Base-by-base conservation (phyloP, 2,113 vertebrate genomes). In the Felis chaus region DNA sequence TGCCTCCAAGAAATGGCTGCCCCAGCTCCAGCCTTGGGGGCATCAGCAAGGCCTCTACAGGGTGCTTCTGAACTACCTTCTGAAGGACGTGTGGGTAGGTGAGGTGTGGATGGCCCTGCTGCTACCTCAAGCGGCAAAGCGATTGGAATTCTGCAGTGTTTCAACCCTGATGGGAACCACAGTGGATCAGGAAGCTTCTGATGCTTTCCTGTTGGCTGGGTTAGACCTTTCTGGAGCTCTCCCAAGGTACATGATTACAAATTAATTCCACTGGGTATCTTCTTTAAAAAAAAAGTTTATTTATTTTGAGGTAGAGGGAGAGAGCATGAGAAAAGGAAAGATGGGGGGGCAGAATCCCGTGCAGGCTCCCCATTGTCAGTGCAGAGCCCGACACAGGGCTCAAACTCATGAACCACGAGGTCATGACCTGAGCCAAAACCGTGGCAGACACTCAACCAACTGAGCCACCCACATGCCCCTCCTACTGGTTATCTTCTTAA, bases 81-180 rank as follows among this genome's bases (percentile, higher is more conserved):
- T 33, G 25, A 15, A 8, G 33, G 41, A 8, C 0, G 1, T 11
- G n/a, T 2, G 12, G 41, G 14, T 55, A 10, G 18, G 29, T 3
- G 15, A 63, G 18, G 25, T 14, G 9, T n/a, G 57, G 45, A 31
- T 18, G 14, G 9, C 18, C 31, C 1, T 0, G 0, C 53, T 3
- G 18, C 74, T 4, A 41, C 7, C 31, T 87, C 66, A 31, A 78
- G 33, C 9, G 5, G 1, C 36, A 61, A 82, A 29, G 21, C 39
- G 18, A 29, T 80, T 63, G 21, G 19, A 81, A 85, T 57, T n/a
- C 45, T 27, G 68, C 6, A 25, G 10, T 65, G 74, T 53, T 16
- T 85, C n/a, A 4, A 33, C 5, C 7, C 79, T 27, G 12, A 50
- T 14, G 21, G 21, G 33, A 65, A 53, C 23, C 33, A 3, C 82